These are phyloP conservation scores for Dryoscopus gambensis DNA, from an alignment of 2,113 vertebrate species.

Conservation along the genomic window DNA sequence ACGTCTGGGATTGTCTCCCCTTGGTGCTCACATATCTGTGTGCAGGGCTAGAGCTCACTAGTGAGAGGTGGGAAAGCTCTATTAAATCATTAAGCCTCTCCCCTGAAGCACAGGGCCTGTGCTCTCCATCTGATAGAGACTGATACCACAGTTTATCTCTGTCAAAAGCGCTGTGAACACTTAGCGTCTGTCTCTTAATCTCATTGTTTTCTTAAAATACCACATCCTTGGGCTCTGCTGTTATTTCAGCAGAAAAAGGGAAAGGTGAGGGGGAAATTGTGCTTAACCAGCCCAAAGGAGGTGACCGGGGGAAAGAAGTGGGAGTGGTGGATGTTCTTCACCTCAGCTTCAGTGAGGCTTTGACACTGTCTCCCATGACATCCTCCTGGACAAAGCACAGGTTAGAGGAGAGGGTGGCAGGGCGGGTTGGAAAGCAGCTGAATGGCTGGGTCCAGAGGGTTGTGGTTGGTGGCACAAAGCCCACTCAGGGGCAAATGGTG, in stretches of 20 bases:
- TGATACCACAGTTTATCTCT: background rate
- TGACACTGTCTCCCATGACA: background rate
- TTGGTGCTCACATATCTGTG: background rate
- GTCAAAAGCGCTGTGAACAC: background rate
- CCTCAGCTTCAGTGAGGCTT: background rate
- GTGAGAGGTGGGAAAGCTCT: background rate
- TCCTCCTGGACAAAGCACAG: background rate
- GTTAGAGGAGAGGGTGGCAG: background rate
- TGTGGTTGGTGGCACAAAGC: background rate
- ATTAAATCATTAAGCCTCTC: background rate
- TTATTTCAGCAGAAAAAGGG: background rate
- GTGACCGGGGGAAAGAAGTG: fast-evolving
- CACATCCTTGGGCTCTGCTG: background rate
- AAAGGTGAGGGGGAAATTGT: fast-evolving
- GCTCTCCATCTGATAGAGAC: background rate
- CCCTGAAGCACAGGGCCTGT: background rate
- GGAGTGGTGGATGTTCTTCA: background rate
- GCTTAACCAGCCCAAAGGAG: background rate
- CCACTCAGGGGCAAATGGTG: background rate
- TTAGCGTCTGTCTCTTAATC: background rate
- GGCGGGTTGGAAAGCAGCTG: background rate
- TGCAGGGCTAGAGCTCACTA: background rate
- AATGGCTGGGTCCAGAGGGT: background rate
- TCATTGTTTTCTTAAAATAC: background rate
- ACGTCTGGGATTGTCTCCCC: background rate